These are phyloP conservation scores for Hyperoplus lanceolatus DNA, from an alignment of 2,797 vertebrate genomes.

Conservation along the genomic window DNA sequence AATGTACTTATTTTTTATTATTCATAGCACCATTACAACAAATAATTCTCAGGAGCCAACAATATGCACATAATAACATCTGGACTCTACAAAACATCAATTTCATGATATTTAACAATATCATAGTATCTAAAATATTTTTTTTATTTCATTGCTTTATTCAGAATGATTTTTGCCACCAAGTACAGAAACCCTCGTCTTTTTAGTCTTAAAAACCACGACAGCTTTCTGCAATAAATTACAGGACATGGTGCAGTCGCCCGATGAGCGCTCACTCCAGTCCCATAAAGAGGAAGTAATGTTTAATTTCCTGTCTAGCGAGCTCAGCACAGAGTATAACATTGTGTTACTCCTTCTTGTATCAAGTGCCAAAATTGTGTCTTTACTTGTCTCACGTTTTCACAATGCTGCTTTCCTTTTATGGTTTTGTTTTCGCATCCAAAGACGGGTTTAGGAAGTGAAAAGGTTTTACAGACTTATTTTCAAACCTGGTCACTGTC, in stretches of 20 bases:
- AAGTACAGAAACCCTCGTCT: slow-evolving; percentile 15
- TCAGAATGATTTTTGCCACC: slow-evolving; percentile 40
- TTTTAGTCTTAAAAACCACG: slow-evolving; percentile 50
- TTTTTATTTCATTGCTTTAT: not conserved
- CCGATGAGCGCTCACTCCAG: slow-evolving; percentile 39
- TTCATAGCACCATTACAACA: not conserved
- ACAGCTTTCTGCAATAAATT: slow-evolving; percentile 67
- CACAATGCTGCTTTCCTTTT: slow-evolving; percentile 51
- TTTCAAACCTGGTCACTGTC: slow-evolving; percentile 57
- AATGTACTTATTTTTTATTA: not conserved
- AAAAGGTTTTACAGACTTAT: slow-evolving; percentile 57
- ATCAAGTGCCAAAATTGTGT: slow-evolving; percentile 41
- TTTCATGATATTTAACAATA: slow-evolving; percentile 9
- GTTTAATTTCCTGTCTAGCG: slow-evolving; percentile 56
- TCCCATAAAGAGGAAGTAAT: slow-evolving; percentile 60
- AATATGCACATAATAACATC: not conserved
- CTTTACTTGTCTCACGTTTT: slow-evolving; percentile 39
- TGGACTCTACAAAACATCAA: not conserved
- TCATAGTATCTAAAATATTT: slow-evolving; percentile 8
- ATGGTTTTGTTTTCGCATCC: slow-evolving; percentile 66
- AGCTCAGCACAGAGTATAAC: not conserved
- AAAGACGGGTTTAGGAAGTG: slow-evolving; percentile 57
- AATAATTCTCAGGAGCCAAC: not conserved
- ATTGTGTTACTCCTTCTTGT: not conserved
- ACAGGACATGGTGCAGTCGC: slow-evolving; percentile 19